Evolutionary conservation across 2,888 invertebrate genomes (phyloP).

Genomic region (Lithophane leautieri): DNA sequence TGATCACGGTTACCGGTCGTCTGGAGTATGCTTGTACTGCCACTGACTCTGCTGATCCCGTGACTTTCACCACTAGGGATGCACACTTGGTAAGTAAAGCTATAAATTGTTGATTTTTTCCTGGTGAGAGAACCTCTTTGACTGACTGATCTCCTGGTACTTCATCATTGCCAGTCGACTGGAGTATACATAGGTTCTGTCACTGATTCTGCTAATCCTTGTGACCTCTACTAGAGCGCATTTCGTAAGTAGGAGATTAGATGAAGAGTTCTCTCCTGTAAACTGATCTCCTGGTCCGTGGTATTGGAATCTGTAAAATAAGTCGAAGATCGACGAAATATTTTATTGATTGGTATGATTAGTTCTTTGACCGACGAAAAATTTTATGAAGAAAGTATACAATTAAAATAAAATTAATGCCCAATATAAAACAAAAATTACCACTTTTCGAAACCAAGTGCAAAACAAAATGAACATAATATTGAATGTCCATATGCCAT

Average conservation of each 20-base stretch:
- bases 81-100: constrained; percentile 95
- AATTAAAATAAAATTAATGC: neutral
- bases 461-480: neutral
- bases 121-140: neutral
- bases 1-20: constrained; percentile 95
- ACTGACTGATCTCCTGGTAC: constrained; percentile 9
- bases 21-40: constrained; percentile 96
- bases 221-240: constrained; percentile 71
- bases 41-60: constrained; percentile 96
- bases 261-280: neutral
- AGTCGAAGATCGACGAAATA: neutral
- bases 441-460: neutral
- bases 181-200: constrained; percentile 95
- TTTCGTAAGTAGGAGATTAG: neutral
- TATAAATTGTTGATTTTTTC: neutral
- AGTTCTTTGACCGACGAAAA: neutral
- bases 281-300: neutral
- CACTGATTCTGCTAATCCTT: constrained; percentile 94
- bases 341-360: neutral
- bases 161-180: constrained; percentile 94
- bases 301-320: neutral
- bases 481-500: neutral
- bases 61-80: constrained; percentile 97
- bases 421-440: neutral
- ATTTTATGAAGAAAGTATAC: neutral